Conservation (phyloP, 2,797 vertebrate species). For the Danionella dracula region DNA sequence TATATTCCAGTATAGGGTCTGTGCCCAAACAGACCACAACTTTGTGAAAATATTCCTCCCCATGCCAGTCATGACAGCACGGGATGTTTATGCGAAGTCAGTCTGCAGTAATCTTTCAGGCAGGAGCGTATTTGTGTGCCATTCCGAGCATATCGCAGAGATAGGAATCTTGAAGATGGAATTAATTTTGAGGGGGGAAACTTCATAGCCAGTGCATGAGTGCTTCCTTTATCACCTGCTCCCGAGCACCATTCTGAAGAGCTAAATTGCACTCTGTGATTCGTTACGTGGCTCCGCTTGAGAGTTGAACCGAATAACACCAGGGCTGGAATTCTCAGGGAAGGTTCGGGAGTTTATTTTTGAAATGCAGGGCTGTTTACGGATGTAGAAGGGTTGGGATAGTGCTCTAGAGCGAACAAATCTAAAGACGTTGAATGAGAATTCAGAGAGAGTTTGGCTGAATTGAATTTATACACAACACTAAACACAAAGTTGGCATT, state of each 20-base stretch:
- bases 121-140: constrained; percentile 85
- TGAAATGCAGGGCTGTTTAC: constrained; percentile 84
- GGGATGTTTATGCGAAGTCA: constrained; percentile 73
- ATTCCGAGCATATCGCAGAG: constrained; percentile 89
- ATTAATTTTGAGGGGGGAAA: constrained; percentile 89
- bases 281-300: constrained; percentile 84
- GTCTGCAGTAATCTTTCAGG: constrained; percentile 80
- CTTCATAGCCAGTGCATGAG: constrained; percentile 82
- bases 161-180: constrained; percentile 94
- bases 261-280: constrained; percentile 83
- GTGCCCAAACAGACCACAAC: constrained; percentile 15
- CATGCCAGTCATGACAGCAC: constrained; percentile 59
- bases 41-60: constrained; percentile 27
- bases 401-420: constrained; percentile 24
- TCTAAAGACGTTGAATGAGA: constrained; percentile 21
- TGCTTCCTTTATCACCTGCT: constrained; percentile 88
- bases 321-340: constrained; percentile 80
- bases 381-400: constrained; percentile 56
- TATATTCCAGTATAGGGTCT: background rate
- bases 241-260: constrained; percentile 85
- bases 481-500: constrained; percentile 72
- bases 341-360: constrained; percentile 85
- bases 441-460: constrained; percentile 50
- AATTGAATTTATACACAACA: constrained; percentile 65
- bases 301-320: constrained; percentile 86